Base-by-base conservation (phyloP, 2,113 vertebrate genomes). In the Brienomyrus longianalis region DNA sequence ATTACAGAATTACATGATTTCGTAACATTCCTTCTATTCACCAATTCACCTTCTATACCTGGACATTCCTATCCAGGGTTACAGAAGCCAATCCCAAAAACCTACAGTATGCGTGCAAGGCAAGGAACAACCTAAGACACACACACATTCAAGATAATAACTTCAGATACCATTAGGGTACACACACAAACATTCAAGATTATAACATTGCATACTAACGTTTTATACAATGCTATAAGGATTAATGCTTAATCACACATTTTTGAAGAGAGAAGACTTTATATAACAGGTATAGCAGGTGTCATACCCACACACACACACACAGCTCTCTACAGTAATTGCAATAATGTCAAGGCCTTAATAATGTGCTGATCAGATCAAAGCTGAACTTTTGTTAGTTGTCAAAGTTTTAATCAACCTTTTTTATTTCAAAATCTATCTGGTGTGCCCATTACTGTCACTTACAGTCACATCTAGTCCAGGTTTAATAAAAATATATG, bases 331-430 rank as follows among this genome's bases (percentile, higher is more conserved):
- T 19, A 27, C 23, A 31, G 77, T 11, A 83, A 43, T 39, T 21
- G 43, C 2, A 27, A 35, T 77, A 31, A 13, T 43, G 88, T 84
- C 52, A 89, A 4, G 17, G 31, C 92, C 93, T 94, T 91, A 90
- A 91, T 93, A 93, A 93, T 91, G 93, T 92, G 94, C 94, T 95
- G 95, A 96, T 95, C 94, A 94, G 92, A 91, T 92, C 70, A 95
- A 93, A 93, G 94, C 94, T 94, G 94, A 94, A 95, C 94, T 94
- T 96, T 96, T 93, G 95, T 94, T 95, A 94, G 95, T 96, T 94
- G 94, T 92, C 8, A n/a, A 62, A 23, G 56, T 59, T 59, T 59
- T 59, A 59, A 59, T 59, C 19, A 59, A 23, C 21, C 21, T 59
- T 59, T 59, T 56, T 11, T 51, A 54, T 54, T 54, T 19, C 52